A percentile compares a stretch with the other conserved stretches of the same genome.
Conservation (phyloP, 2,888 invertebrate species). For the Altica lythri region DNA sequence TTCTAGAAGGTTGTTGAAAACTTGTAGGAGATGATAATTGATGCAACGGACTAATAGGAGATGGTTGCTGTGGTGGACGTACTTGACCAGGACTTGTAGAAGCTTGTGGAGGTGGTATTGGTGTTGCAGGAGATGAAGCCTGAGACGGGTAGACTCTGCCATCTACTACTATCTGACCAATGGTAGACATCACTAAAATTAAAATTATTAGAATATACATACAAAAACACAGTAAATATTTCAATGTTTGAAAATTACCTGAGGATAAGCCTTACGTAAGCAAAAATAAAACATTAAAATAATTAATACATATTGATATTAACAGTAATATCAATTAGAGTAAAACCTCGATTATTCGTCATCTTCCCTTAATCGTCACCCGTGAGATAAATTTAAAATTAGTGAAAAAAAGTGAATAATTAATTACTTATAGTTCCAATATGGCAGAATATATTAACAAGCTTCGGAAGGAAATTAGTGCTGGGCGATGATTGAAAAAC, state of each 20-base stretch:
- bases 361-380: too few species aligned
- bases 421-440: too few species aligned
- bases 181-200: slow-evolving; percentile 70
- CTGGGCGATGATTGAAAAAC: too few species aligned
- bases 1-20: slow-evolving; percentile 34
- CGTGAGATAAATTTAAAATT: too few species aligned
- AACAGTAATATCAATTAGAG: background rate
- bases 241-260: slow-evolving; percentile 40
- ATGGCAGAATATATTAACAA: too few species aligned
- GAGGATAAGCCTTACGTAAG: slow-evolving; percentile 49
- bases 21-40: slow-evolving; percentile 42
- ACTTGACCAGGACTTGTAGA: slow-evolving; percentile 52
- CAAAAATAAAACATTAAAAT: slow-evolving; percentile 33
- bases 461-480: too few species aligned
- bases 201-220: background rate
- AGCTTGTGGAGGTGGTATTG: slow-evolving; percentile 37
- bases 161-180: slow-evolving; percentile 83
- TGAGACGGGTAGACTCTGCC: slow-evolving; percentile 74
- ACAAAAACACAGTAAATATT: background rate
- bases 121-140: slow-evolving; percentile 54
- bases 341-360: too few species aligned
- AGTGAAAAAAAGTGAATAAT: too few species aligned
- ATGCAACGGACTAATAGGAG: slow-evolving; percentile 46
- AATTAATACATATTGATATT: background rate
- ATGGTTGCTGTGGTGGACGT: slow-evolving; percentile 55